Evolutionary conservation across 1,140 invertebrate species (phyloP).

Genomic region (Papilio polyxenes): DNA sequence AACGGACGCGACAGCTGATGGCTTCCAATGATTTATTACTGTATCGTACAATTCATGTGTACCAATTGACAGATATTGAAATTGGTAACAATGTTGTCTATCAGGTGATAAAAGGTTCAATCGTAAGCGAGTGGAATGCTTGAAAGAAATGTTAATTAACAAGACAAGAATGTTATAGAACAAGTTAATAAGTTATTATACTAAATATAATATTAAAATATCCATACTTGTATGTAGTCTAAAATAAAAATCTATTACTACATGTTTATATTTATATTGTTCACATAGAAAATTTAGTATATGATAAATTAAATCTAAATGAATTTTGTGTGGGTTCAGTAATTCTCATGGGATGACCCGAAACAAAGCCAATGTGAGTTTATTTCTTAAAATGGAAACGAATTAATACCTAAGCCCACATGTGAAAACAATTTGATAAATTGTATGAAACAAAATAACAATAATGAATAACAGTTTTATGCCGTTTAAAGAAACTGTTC

Average conservation of each 20-base stretch:
- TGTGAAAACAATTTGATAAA: not conserved
- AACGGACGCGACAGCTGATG: not conserved
- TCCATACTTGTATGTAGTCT: not conserved
- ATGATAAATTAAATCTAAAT: not conserved
- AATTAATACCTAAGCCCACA: not conserved
- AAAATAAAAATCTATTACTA: not conserved
- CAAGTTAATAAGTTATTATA: not conserved
- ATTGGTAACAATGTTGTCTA: slow-evolving; percentile 12
- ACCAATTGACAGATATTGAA: slow-evolving; percentile 29
- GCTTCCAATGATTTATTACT: slow-evolving; percentile 21
- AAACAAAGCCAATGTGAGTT: not conserved
- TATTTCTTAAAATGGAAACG: not conserved
- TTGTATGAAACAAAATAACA: not conserved
- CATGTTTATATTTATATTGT: not conserved
- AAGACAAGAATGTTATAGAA: no score
- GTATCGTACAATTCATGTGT: slow-evolving; percentile 30
- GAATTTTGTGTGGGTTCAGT: not conserved
- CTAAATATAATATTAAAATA: not conserved
- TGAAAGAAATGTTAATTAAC: not conserved
- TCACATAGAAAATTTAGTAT: not conserved
- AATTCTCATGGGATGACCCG: not conserved
- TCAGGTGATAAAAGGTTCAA: slow-evolving; percentile 21
- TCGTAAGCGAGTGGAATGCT: not conserved
- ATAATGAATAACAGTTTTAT: no score
- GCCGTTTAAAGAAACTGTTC: no score